Evolutionary conservation across 1,140 invertebrate genomes (phyloP).

Genomic region (Bombus superbus): DNA sequence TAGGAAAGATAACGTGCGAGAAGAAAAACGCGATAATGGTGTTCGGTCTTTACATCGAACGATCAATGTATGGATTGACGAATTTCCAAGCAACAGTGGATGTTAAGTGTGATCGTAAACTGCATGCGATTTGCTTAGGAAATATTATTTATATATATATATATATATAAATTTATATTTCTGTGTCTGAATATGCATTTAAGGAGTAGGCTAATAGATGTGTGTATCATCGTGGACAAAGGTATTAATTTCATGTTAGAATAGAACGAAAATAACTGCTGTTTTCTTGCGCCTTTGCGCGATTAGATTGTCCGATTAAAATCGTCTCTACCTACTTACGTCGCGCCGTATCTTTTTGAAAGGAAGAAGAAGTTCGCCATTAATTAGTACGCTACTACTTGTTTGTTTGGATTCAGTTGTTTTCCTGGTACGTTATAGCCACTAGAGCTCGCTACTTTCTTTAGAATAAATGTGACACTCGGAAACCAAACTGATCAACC

Average conservation of each 20-base stretch:
- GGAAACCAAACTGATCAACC: neutral
- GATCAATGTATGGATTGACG: neutral
- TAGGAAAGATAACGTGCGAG: neutral
- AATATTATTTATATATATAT: neutral
- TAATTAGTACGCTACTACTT: neutral
- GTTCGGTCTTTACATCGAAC: slow-evolving; percentile 1
- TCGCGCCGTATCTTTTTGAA: neutral
- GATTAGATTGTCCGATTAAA: neutral
- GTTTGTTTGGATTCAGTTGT: neutral
- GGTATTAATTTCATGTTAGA: neutral
- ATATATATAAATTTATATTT: neutral
- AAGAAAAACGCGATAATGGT: neutral
- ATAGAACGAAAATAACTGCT: neutral
- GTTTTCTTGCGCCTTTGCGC: neutral
- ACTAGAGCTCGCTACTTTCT: neutral
- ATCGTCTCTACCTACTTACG: neutral
- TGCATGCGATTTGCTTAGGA: slow-evolving; percentile 21
- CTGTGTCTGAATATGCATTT: neutral
- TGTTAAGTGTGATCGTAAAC: slow-evolving; percentile 8
- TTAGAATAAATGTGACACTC: neutral
- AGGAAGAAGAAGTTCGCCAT: neutral
- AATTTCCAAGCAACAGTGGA: neutral
- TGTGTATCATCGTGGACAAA: neutral
- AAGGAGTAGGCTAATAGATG: neutral
- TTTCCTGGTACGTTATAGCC: neutral